phyloP scores from a whole-genome alignment of 2,797 vertebrate species.

The Xyrichtys novacula region DNA sequence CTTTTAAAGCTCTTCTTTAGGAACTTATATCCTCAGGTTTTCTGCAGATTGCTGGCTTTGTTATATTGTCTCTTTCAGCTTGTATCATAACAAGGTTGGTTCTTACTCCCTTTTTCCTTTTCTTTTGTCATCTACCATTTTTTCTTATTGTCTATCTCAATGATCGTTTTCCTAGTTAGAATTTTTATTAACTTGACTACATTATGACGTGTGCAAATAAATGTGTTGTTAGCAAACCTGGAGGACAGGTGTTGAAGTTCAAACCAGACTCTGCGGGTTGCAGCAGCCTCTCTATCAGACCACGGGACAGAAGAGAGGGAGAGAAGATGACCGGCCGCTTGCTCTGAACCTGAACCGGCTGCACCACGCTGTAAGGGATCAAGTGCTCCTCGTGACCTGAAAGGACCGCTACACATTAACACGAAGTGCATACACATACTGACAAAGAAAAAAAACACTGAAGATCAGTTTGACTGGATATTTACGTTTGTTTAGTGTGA shows the following conservation, averaged over 20 bases:
- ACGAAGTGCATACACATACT: neutral
- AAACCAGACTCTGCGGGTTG: slow-evolving; percentile 83
- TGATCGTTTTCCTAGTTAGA: too few species aligned
- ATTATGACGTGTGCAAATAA: too few species aligned
- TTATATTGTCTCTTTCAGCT: too few species aligned
- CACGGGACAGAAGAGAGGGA: slow-evolving; percentile 87
- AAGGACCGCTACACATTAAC: neutral
- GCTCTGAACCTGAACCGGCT: slow-evolving; percentile 82
- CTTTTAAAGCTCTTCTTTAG: too few species aligned
- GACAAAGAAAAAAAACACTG: too few species aligned
- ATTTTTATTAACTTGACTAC: too few species aligned
- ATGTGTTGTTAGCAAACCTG: slow-evolving; percentile 79
- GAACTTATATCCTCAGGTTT: too few species aligned
- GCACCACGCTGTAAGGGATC: slow-evolving; percentile 92
- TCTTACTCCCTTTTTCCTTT: too few species aligned
- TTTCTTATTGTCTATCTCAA: too few species aligned
- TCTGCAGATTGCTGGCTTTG: too few species aligned
- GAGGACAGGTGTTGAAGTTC: slow-evolving; percentile 83
- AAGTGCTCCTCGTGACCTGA: slow-evolving; percentile 85
- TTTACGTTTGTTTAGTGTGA: slow-evolving; percentile 85
- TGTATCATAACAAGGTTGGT: too few species aligned
- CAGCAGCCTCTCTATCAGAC: slow-evolving; percentile 91
- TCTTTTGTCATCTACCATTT: too few species aligned
- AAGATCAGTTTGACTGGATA: slow-evolving; percentile 8
- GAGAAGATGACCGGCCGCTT: slow-evolving; percentile 91